These are phyloP conservation scores for Bergia sp. DNA, from an alignment of 92 coral and sea anemone genomes.

Conservation along the genomic window DNA sequence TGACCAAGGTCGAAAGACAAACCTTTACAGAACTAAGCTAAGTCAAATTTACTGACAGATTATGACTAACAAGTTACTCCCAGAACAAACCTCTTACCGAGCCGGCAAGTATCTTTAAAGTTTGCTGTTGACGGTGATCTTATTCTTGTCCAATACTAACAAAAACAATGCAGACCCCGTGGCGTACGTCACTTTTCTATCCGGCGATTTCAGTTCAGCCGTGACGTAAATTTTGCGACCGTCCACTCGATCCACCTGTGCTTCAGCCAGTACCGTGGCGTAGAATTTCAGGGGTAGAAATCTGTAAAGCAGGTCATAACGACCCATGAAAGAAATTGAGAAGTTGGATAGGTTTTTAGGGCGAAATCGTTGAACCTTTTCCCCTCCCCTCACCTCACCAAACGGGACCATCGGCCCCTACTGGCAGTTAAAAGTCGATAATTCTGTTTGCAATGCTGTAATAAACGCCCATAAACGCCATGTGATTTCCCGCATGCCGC, in stretches of 20 bases:
- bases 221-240: slow-evolving; percentile 75
- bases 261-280: slow-evolving; percentile 61
- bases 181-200: slow-evolving; percentile 62
- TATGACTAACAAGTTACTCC: no score
- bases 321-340: background rate
- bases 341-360: background rate
- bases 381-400: no score
- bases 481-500: no score
- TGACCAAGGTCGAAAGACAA: no score
- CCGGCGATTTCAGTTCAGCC: slow-evolving; percentile 69
- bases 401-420: no score
- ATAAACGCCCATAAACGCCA: no score
- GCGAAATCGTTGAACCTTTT: no score
- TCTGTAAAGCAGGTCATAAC: background rate
- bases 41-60: no score
- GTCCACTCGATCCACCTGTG: slow-evolving; percentile 67
- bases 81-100: background rate
- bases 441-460: no score
- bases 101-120: background rate
- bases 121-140: slow-evolving; percentile 5
- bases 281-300: background rate
- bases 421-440: no score
- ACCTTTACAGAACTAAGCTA: no score
- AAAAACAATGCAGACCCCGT: slow-evolving; percentile 57
- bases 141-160: background rate